Evolutionary conservation across 1,140 invertebrate species (phyloP), one percentile per base, ranked within the genome.

Genomic region (Drosophila pandora): DNA sequence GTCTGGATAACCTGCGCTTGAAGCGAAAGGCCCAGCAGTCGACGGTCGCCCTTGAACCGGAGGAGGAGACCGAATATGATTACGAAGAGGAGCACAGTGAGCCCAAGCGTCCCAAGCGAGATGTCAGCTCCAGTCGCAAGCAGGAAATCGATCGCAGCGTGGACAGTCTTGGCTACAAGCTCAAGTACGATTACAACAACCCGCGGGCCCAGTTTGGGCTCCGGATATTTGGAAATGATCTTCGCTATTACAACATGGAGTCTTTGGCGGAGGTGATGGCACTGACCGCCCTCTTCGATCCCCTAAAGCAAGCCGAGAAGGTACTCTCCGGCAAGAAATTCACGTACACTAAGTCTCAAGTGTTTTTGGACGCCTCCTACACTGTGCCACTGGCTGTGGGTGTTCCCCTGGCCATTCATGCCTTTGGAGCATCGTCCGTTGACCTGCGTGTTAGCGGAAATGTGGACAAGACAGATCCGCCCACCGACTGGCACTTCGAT

Each of bases 311-410:
- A 76, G 92, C 96, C 1, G 93, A 95, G 65, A 94, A 95, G 54
- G 93, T 97, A 54, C 90, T 96, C 1, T 96, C 95, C 9, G 95
- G 95, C 58, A 94, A 95, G 93, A 95, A 96, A 93, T 94, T 96
- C 13, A 95, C 94, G 39, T 96, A 95, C 80, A 95, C 95, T 77
- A 96, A 96, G 90, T 95, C 95, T 1, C 94, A 94, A 0, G 94
- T 97, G 90, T 95, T 98, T 82, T 91, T 98, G 25, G 97, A 98
- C 91, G 96, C 95, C 3, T 95, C 95, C 7, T 97, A 97, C 81
- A 95, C 96, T 6, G 94, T 98, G 3, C 96, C 98, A 0, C 96
- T 96, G n/a, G 95, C 94, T 2, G 93, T 94, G 49, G 98, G 98
- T 10, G 90, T 99, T 17, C 97, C 98, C 0, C 91, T 99, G 22